A percentile compares a stretch with the other conserved stretches of the same genome.
These are phyloP conservation scores for Adelges cooleyi DNA, from an alignment of 1,140 invertebrate species.

Conservation along the genomic window DNA sequence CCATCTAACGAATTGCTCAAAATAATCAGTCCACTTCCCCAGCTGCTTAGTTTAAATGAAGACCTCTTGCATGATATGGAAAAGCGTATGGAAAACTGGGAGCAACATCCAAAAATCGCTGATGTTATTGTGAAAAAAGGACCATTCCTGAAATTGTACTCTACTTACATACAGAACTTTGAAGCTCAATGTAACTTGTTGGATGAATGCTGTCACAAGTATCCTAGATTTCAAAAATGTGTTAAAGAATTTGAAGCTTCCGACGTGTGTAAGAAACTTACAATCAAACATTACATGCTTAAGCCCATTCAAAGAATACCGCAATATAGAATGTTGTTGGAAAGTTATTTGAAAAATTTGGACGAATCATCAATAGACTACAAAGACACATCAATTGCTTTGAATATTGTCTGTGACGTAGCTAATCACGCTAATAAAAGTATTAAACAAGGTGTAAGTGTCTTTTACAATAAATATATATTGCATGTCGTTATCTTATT, in stretches of 20 bases:
- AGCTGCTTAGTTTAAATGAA: slow-evolving; percentile 50
- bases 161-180: slow-evolving; percentile 60
- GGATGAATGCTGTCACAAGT: slow-evolving; percentile 49
- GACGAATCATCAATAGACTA: slow-evolving; percentile 49
- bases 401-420: slow-evolving; percentile 58
- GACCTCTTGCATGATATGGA: slow-evolving; percentile 54
- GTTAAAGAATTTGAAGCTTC: slow-evolving; percentile 55
- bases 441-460: slow-evolving; percentile 49
- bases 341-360: slow-evolving; percentile 54
- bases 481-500: slow-evolving; percentile 35
- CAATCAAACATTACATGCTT: slow-evolving; percentile 59
- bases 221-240: slow-evolving; percentile 48
- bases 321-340: slow-evolving; percentile 53
- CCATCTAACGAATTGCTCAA: slow-evolving; percentile 44
- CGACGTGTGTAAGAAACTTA: slow-evolving; percentile 50
- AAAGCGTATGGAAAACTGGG: slow-evolving; percentile 50
- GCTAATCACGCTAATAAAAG: slow-evolving; percentile 63
- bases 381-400: slow-evolving; percentile 50
- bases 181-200: slow-evolving; percentile 49
- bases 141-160: slow-evolving; percentile 63
- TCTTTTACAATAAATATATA: slow-evolving; percentile 13
- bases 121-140: slow-evolving; percentile 65
- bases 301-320: slow-evolving; percentile 66
- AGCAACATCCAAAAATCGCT: slow-evolving; percentile 48
- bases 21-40: slow-evolving; percentile 49